Percentiles rank a stretch among this genome's conserved stretches.
Evolutionary conservation across 2,113 vertebrate genomes (phyloP).

Genomic region (Aptenodytes forsteri): DNA sequence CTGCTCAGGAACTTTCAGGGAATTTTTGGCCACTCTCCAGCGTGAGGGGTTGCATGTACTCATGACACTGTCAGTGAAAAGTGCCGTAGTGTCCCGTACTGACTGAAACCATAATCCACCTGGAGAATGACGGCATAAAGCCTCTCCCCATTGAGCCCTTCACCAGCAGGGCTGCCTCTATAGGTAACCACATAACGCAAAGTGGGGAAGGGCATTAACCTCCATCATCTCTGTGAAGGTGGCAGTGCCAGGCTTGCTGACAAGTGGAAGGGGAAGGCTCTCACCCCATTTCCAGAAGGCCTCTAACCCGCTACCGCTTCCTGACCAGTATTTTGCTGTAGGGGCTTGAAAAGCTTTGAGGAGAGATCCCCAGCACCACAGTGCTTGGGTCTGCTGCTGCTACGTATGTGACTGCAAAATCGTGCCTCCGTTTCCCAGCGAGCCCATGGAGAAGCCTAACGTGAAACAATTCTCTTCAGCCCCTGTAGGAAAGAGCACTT

Average conservation of each 20-base stretch:
- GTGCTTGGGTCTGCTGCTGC: background rate
- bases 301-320: background rate
- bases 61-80: accelerated
- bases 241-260: background rate
- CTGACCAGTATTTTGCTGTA: background rate
- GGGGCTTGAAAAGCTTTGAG: background rate
- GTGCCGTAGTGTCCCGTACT: background rate
- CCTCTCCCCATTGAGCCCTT: background rate
- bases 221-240: accelerated
- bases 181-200: no score
- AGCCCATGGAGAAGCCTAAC: background rate
- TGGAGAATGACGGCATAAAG: accelerated
- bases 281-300: background rate
- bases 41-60: accelerated
- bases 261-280: background rate
- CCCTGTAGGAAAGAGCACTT: background rate
- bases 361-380: background rate
- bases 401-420: accelerated
- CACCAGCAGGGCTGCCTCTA: background rate
- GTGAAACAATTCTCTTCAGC: accelerated
- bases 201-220: accelerated
- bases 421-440: background rate
- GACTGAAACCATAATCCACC: background rate
- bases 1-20: background rate
- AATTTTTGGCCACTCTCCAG: background rate